Base-by-base conservation (phyloP, 2,888 invertebrate genomes). In the Dolichopus griseipennis region DNA sequence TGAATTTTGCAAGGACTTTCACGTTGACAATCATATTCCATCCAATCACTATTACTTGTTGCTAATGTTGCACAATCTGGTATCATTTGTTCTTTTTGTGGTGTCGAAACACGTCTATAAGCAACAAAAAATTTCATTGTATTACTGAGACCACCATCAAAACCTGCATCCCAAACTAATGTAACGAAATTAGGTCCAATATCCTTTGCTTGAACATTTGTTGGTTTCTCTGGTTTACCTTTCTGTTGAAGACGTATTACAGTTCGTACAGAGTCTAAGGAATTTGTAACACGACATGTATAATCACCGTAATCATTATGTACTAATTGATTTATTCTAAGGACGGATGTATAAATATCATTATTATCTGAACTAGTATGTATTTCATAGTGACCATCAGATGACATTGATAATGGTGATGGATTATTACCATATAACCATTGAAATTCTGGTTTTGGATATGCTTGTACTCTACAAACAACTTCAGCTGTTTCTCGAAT, bases 271-370 rank as follows among this genome's bases (percentile, higher is more conserved):
- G 84, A 89, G 20, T 95, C 95, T 69, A 94, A 83, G 2, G 87
- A 86, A 78, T 97, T 97, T 21, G 89, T 88, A 8, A 93, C 93
- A 72, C 91, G 87, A 76, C 97, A 97, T 68, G 89, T 91, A 81
- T 95, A 97, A 69, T 94, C 93, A 0, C 96, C 96, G 76, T 95
- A 95, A 77, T 95, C 94, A 67, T 89, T 86, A n/a, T 89, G 86
- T 65, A 89, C 87, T 20, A 95, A 86, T 70, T 89, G 87, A 67
- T 88, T 88, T 72, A 95, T 82, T 84, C 76, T 86, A 52, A 95
- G 81, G 1, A 91, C 85, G 69, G 92, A 93, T 6, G 90, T 89
- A 80, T 94, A 94, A 1, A 93, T 87, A 78, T 95, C 95, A 80
- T 93, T 92, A 73, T 90, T 89, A 74, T 93, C 90, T 52, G 87